Evolutionary conservation across 1,140 invertebrate species (phyloP).

Genomic region (Drosophila busckii): DNA sequence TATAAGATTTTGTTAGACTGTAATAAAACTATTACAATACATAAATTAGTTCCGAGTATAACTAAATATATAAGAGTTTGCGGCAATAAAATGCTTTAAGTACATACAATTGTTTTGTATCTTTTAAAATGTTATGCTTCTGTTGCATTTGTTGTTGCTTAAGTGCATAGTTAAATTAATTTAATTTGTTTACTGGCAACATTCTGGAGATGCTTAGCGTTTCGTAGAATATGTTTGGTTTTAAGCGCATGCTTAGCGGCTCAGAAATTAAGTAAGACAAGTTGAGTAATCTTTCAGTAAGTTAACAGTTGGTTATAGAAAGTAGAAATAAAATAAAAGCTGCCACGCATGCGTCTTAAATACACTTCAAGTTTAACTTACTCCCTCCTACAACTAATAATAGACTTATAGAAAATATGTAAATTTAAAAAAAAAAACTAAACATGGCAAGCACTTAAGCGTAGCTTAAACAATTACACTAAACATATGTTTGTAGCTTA

Average conservation of each 20-base stretch:
- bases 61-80: conserved; percentile 27
- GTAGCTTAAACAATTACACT: conserved; percentile 41
- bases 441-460: conserved; percentile 73
- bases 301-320: conserved; percentile 1
- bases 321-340: neutral
- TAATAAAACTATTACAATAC: too few relatives aligned
- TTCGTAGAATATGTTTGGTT: conserved; percentile 19
- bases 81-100: conserved; percentile 60
- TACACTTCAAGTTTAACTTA: conserved; percentile 22
- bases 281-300: too few relatives aligned
- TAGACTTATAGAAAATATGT: conserved; percentile 43
- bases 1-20: too few relatives aligned
- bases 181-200: conserved; percentile 58
- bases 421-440: conserved; percentile 45
- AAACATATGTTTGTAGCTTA: conserved; percentile 31
- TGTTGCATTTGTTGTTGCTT: conserved; percentile 14
- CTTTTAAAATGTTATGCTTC: conserved; percentile 1
- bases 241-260: conserved; percentile 21
- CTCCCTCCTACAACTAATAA: conserved; percentile 37
- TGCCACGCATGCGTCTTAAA: conserved; percentile 30
- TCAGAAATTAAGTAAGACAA: too few relatives aligned
- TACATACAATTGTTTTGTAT: conserved; percentile 51
- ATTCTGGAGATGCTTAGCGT: conserved; percentile 46
- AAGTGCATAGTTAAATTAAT: conserved; percentile 43
- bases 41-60: conserved; percentile 26